Percentiles rank a stretch among this genome's conserved stretches.
Evolutionary conservation across 2,888 invertebrate genomes (phyloP).

Genomic region (Arctia plantaginis): DNA sequence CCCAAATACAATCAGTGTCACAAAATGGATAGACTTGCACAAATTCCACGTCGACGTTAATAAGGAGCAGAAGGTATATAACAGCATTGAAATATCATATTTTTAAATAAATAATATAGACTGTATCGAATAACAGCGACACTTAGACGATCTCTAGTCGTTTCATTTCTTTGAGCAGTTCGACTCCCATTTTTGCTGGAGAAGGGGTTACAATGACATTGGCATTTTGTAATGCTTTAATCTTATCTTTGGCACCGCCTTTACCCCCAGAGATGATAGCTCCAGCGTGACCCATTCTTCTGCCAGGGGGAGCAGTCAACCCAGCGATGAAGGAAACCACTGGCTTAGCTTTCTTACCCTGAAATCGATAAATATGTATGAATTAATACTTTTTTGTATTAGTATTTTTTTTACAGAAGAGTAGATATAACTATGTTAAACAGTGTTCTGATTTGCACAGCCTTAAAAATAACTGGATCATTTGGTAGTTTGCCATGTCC

Average conservation of each 20-base stretch:
- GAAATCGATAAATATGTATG: constrained; percentile 54
- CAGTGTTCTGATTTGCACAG: not conserved
- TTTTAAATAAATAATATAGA: constrained; percentile 69
- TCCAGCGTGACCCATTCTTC: constrained; percentile 99
- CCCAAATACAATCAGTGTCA: constrained; percentile 52
- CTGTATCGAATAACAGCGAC: constrained; percentile 32
- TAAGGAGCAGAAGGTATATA: constrained; percentile 69
- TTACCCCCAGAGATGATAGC: constrained; percentile 99
- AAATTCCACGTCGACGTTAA: constrained; percentile 27
- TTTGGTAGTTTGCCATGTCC: too few species aligned
- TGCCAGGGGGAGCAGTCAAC: constrained; percentile 98
- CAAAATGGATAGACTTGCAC: constrained; percentile 47
- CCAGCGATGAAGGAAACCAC: constrained; percentile 99
- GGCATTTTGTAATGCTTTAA: constrained; percentile 96
- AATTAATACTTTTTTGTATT: not conserved
- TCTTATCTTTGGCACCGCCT: constrained; percentile 99
- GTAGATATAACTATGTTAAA: not conserved
- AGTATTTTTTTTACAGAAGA: not conserved
- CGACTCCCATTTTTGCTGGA: constrained; percentile 98
- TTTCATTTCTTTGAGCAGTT: constrained; percentile 96
- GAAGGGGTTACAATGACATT: constrained; percentile 98
- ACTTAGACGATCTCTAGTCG: constrained; percentile 89
- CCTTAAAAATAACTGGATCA: too few species aligned
- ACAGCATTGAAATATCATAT: constrained; percentile 72
- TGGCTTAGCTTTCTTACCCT: constrained; percentile 97